Base-by-base conservation (phyloP, 2,113 vertebrate genomes). In the Pterocles orientalis region DNA sequence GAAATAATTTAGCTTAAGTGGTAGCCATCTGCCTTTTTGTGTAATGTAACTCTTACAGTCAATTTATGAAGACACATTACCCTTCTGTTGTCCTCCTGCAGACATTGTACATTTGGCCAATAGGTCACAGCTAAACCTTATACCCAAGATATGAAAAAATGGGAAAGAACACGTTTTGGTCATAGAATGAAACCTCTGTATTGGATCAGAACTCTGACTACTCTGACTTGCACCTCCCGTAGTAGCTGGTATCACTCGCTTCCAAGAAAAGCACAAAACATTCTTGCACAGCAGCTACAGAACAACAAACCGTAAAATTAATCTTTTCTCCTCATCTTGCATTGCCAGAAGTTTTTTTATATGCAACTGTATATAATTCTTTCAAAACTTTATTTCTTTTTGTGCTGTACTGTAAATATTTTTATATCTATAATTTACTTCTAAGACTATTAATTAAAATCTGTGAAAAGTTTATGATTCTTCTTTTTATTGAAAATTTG, bases 321-420 rank as follows among this genome's bases (percentile, higher is more conserved):
- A 86, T 79, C 70, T 82, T 65, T 92, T 43, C 58, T 72, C 70
- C 15, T 51, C 34, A 57, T 86, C 45, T 76, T 39, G 69, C 85
- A 53, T 48, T 92, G 79, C 29, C 71, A 96, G 76, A 88, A 12
- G 6, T 71, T 88, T 88, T 56, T 61, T 93, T 95, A 86, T 58
- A 81, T 62, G 83, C 47, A 70, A 58, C 20, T 62, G 17, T 65
- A 86, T 66, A 50, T 29, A 72, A 77, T 78, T 88, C 50, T 21
- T 92, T 93, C 88, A 71, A 90, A 86, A 88, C 18, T 19, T 83
- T 70, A 6, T 45, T 93, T 90, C 47, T 84, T 90, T 58, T 80
- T 51, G 7, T 57, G 50, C 53, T 83, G 24, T 39, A 51, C 16
- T 86, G 43, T 78, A 77, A 93, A 81, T 86, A 62, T 66, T 93